A percentile compares a stretch with the other conserved stretches of the same genome.
phyloP scores from a whole-genome alignment of 2,797 vertebrate genomes.

The Argentina silus region DNA sequence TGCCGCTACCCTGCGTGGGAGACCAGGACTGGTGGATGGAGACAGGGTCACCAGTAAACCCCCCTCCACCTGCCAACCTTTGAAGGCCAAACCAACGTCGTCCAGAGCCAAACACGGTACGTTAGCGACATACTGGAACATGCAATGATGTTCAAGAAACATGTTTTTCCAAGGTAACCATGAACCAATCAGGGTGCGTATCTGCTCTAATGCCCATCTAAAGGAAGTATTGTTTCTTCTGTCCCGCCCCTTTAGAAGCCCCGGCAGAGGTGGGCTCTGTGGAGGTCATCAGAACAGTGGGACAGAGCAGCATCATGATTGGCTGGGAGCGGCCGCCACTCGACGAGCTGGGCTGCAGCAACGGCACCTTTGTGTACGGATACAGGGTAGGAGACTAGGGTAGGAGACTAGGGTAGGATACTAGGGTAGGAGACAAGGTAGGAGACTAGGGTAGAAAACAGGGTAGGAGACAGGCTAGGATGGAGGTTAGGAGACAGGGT shows the following conservation, averaged over 20 bases:
- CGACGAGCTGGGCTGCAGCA: conserved; percentile 74
- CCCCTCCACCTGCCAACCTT: neutral
- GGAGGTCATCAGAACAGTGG: conserved; percentile 70
- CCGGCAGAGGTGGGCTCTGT: conserved; percentile 67
- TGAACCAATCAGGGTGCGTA: neutral
- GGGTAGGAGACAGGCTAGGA: no score
- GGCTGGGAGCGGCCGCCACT: conserved; percentile 71
- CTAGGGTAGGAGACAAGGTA: no score
- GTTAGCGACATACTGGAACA: no score
- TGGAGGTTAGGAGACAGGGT: no score
- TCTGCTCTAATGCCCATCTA: no score
- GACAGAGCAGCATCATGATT: conserved; percentile 72
- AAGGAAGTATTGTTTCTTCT: neutral
- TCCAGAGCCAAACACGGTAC: neutral
- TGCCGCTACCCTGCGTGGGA: neutral
- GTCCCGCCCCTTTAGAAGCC: conserved; percentile 52
- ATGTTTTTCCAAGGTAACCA: neutral
- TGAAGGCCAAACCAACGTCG: neutral
- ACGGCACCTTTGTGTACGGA: conserved; percentile 71
- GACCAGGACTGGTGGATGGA: neutral
- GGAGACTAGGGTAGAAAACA: no score
- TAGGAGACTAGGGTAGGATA: no score
- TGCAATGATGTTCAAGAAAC: neutral
- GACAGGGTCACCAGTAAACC: neutral
- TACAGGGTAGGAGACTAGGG: conserved; percentile 66